phyloP scores from a whole-genome alignment of 2,888 invertebrate genomes.

The Lucinisca nassula region DNA sequence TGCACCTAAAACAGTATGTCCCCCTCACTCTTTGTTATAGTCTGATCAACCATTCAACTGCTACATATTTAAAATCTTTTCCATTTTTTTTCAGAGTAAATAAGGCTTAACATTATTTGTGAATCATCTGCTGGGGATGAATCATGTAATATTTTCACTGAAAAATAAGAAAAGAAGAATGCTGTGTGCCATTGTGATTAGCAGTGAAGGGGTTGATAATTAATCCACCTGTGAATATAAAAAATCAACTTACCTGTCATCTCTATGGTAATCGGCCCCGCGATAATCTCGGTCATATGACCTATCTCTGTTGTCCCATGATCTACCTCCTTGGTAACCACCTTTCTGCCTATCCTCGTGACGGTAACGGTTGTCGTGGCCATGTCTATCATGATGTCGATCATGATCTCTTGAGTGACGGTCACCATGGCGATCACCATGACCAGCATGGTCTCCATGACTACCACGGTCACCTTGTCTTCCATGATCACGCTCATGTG shows the following conservation, averaged over 20 bases:
- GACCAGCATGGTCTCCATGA: not conserved
- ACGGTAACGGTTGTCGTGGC: not conserved
- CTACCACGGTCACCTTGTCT: not conserved
- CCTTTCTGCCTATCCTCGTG: constrained; percentile 5
- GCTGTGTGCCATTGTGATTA: too few species aligned
- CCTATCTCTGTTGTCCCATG: constrained; percentile 25
- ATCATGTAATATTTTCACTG: too few species aligned
- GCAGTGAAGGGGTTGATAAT: too few species aligned
- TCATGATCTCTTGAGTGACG: not conserved
- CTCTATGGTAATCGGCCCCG: not conserved
- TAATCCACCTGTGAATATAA: too few species aligned
- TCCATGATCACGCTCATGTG: not conserved
- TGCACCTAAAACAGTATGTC: too few species aligned
- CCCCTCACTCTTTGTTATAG: too few species aligned
- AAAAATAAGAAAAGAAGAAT: too few species aligned
- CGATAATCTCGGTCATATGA: constrained; percentile 5
- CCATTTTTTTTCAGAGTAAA: too few species aligned
- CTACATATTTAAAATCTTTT: too few species aligned
- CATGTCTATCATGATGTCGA: not conserved
- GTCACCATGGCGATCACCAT: not conserved
- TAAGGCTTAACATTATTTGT: too few species aligned
- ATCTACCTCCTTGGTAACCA: constrained; percentile 26
- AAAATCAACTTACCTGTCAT: not conserved
- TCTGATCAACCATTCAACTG: too few species aligned
- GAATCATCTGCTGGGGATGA: too few species aligned